Conservation (phyloP, 2,888 invertebrate species). For the Geotrupes spiniger region DNA sequence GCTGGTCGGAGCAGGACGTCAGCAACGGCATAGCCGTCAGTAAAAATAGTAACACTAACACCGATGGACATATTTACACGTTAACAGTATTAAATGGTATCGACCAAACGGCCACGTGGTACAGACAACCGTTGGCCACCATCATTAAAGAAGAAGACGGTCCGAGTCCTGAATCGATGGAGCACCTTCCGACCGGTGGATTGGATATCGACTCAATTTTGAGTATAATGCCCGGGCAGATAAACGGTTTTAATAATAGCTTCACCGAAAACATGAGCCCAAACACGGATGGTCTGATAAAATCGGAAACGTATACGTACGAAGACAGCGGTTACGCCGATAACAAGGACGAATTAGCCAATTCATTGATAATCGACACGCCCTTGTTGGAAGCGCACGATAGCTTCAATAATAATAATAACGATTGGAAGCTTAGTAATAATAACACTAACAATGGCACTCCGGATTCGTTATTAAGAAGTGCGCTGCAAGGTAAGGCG, state of each 20-base stretch:
- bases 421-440: constrained; percentile 73
- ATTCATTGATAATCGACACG: constrained; percentile 52
- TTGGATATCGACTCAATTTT: constrained; percentile 79
- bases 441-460: constrained; percentile 36
- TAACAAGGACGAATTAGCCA: constrained; percentile 57
- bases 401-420: constrained; percentile 69
- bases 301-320: constrained; percentile 70
- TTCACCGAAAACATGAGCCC: constrained; percentile 57
- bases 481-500: constrained; percentile 79
- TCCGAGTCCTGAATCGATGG: constrained; percentile 59
- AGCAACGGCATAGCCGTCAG: constrained; percentile 52
- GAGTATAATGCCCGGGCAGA: constrained; percentile 64
- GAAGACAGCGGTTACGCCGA: constrained; percentile 76
- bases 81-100: constrained; percentile 82
- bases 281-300: constrained; percentile 61
- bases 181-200: constrained; percentile 56
- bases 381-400: constrained; percentile 57
- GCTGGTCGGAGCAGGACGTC: constrained; percentile 67
- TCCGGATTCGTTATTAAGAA: constrained; percentile 74
- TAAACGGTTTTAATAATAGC: constrained; percentile 60
- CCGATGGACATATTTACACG: constrained; percentile 83
- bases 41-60: constrained; percentile 53
- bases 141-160: constrained; percentile 63
- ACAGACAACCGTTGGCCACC: constrained; percentile 61
- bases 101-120: constrained; percentile 52